phyloP scores from a whole-genome alignment of 2,888 invertebrate species.

The Machimus atricapillus region DNA sequence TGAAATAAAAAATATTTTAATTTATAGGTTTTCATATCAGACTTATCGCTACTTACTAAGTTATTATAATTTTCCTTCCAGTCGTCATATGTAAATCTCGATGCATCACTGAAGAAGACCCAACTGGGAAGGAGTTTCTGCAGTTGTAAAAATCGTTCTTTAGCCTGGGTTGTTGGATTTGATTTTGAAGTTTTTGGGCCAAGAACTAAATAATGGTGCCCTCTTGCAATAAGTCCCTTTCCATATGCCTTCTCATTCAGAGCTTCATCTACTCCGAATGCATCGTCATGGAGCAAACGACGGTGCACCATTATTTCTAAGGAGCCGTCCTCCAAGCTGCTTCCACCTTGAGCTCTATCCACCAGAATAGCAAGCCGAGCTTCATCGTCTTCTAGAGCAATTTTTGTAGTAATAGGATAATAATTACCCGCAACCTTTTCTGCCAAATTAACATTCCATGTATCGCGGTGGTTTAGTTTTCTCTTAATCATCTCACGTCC shows the following conservation, averaged over 20 bases:
- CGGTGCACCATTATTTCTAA: constrained; percentile 88
- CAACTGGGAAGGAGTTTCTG: constrained; percentile 68
- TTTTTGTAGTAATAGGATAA: constrained; percentile 89
- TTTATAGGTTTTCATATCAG: constrained; percentile 10
- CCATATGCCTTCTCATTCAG: constrained; percentile 81
- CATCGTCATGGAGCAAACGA: constrained; percentile 84
- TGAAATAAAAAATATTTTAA: constrained; percentile 15
- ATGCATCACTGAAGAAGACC: constrained; percentile 68
- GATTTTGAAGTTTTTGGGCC: constrained; percentile 54
- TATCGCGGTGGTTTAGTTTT: constrained; percentile 72
- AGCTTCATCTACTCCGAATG: constrained; percentile 90
- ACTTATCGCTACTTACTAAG: constrained; percentile 42
- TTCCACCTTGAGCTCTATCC: constrained; percentile 84
- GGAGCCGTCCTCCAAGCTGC: constrained; percentile 76
- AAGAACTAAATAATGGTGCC: constrained; percentile 69
- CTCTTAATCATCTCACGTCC: constrained; percentile 85
- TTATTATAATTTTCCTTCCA: constrained; percentile 59
- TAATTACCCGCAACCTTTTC: constrained; percentile 89
- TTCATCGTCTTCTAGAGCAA: constrained; percentile 70
- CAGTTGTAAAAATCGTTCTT: constrained; percentile 64
- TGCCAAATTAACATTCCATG: constrained; percentile 72
- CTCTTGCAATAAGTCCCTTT: constrained; percentile 73
- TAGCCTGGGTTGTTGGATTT: constrained; percentile 55
- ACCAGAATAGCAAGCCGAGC: constrained; percentile 64
- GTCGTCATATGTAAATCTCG: constrained; percentile 61